Conservation (phyloP, 2,888 invertebrate genomes). For the Campoplex nolae region DNA sequence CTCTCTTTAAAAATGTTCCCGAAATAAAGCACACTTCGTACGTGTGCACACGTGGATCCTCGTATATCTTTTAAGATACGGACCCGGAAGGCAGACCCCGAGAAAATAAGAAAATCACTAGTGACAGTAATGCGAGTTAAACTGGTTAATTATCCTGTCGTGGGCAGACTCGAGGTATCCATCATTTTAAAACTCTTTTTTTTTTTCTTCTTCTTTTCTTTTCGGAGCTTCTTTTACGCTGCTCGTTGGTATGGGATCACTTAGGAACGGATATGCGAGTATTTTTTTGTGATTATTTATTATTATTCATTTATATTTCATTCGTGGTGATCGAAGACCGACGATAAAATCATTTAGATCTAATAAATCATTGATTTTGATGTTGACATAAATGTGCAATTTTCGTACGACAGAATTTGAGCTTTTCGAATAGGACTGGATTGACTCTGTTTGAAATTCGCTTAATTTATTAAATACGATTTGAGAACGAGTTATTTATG, state of each 20-base stretch:
- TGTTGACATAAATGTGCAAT: too few relatives aligned
- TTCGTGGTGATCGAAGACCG: not conserved
- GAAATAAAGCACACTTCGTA: constrained; percentile 50
- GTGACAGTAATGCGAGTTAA: constrained; percentile 68
- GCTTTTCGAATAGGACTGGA: not conserved
- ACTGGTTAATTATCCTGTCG: constrained; percentile 70
- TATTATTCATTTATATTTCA: not conserved
- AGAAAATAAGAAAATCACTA: constrained; percentile 26
- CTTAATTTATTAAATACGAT: not conserved
- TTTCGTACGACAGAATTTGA: not conserved
- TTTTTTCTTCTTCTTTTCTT: not conserved
- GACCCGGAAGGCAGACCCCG: constrained; percentile 45
- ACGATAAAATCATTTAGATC: too few relatives aligned
- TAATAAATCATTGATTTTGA: too few relatives aligned
- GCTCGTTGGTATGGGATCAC: not conserved
- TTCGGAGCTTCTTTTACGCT: not conserved
- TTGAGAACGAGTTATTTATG: not conserved
- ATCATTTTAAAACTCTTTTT: constrained; percentile 44
- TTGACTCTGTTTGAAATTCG: not conserved
- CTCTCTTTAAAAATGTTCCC: constrained; percentile 26
- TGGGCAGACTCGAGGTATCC: constrained; percentile 50
- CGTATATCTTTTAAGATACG: not conserved
- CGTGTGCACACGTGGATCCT: not conserved
- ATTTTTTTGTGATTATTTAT: not conserved
- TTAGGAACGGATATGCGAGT: not conserved